Evolutionary conservation across 2,113 vertebrate genomes (phyloP).

Genomic region (Malurus cyaneus): DNA sequence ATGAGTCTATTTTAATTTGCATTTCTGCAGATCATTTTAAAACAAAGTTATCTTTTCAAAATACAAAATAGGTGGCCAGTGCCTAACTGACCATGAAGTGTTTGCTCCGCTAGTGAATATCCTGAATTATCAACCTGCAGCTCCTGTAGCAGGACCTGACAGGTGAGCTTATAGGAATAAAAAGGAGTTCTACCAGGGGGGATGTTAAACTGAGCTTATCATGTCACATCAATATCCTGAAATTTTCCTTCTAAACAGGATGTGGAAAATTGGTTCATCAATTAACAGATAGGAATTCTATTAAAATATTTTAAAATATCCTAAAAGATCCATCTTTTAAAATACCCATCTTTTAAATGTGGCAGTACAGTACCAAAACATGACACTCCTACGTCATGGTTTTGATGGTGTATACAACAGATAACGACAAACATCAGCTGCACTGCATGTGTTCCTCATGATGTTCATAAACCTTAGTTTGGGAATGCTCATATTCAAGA

Average conservation of each 20-base stretch:
- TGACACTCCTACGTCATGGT: slow-evolving; percentile 29
- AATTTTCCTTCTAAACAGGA: neutral
- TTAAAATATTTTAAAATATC: neutral
- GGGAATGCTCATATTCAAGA: slow-evolving; percentile 10
- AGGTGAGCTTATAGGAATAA: neutral
- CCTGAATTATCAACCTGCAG: neutral
- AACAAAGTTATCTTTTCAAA: slow-evolving; percentile 39
- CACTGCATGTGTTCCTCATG: slow-evolving; percentile 16
- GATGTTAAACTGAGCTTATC: neutral
- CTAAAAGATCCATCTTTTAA: neutral
- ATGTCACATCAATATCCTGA: neutral
- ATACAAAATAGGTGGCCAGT: neutral
- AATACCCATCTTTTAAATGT: slow-evolving; percentile 36
- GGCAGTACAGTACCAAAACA: slow-evolving; percentile 36
- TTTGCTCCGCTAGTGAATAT: neutral
- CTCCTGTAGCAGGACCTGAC: neutral
- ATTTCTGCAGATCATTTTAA: slow-evolving; percentile 38
- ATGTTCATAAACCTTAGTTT: slow-evolving; percentile 30
- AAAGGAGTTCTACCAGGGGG: neutral
- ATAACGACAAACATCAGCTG: slow-evolving; percentile 48
- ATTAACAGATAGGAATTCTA: neutral
- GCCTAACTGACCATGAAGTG: neutral
- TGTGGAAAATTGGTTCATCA: neutral
- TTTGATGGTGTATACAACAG: slow-evolving; percentile 32
- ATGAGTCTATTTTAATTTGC: slow-evolving; percentile 45